Conservation (phyloP, 92 coral and sea anemone genomes). For the Galaxea fascicularis region DNA sequence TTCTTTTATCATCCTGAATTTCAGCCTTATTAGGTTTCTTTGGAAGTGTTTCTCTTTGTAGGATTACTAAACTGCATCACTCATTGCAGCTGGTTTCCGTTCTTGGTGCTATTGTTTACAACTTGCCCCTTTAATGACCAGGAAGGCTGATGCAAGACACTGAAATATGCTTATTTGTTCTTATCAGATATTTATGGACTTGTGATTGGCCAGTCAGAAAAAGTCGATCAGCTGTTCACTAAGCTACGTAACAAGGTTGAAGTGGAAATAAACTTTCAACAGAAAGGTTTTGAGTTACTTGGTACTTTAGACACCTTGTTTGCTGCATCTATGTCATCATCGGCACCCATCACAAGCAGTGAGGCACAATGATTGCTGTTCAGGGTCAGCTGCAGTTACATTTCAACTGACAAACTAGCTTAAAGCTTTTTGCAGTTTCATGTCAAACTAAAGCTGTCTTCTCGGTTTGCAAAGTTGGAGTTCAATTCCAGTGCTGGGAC, state of each 20-base stretch:
- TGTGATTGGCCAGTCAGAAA: constrained; percentile 90
- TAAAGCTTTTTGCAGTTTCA: no score
- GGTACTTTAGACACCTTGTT: constrained; percentile 94
- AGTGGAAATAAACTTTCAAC: constrained; percentile 72
- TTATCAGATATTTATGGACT: constrained; percentile 86
- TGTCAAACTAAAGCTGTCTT: no score
- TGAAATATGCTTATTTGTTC: background rate
- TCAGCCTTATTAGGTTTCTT: no score
- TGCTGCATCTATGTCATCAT: constrained; percentile 68
- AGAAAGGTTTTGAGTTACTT: constrained; percentile 86
- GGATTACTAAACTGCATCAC: background rate
- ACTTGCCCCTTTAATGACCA: background rate
- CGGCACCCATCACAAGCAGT: background rate
- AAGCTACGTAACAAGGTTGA: constrained; percentile 65
- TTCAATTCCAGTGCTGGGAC: no score
- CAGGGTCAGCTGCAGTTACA: background rate
- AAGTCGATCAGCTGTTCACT: constrained; percentile 81
- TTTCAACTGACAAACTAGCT: no score
- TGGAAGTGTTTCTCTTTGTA: no score
- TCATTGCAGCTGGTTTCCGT: background rate
- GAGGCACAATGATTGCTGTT: background rate
- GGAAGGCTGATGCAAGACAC: background rate
- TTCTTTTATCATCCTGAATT: no score
- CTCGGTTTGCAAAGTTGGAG: no score
- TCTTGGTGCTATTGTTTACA: background rate